A percentile compares a stretch with the other conserved stretches of the same genome.
Evolutionary conservation across 2,888 invertebrate species (phyloP).

Genomic region (Malachius bipustulatus): DNA sequence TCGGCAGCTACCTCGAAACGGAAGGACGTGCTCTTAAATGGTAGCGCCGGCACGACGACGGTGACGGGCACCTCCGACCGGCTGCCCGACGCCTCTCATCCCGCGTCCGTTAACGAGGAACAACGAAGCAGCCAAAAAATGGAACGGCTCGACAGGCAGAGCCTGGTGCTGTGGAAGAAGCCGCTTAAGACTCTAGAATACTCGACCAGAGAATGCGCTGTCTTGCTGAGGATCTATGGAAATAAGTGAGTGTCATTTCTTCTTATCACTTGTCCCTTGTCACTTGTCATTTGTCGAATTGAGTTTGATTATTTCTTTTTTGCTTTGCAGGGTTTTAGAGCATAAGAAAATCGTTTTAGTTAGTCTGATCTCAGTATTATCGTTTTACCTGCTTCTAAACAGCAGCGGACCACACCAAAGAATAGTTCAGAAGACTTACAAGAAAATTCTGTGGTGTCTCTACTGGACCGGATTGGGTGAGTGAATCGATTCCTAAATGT

Average conservation of each 20-base stretch:
- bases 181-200: conserved; percentile 71
- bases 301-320: conserved; percentile 13
- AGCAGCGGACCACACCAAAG: conserved; percentile 54
- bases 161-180: conserved; percentile 67
- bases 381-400: conserved; percentile 44
- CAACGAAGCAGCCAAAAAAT: conserved; percentile 29
- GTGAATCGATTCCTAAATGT: conserved; percentile 2
- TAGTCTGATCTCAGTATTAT: conserved; percentile 38
- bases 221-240: conserved; percentile 47
- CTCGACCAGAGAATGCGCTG: conserved; percentile 60
- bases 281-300: too few species aligned
- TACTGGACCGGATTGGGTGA: conserved; percentile 36
- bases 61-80: conserved; percentile 22
- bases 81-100: conserved; percentile 17
- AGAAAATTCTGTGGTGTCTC: conserved; percentile 32
- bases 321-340: conserved; percentile 48
- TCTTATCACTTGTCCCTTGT: too few species aligned
- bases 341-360: conserved; percentile 46
- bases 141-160: conserved; percentile 48
- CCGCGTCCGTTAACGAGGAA: conserved; percentile 19
- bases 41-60: conserved; percentile 19
- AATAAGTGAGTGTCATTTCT: conserved; percentile 40
- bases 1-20: conserved; percentile 30
- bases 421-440: conserved; percentile 42
- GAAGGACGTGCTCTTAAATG: conserved; percentile 23